Evolutionary conservation across 1,140 invertebrate species (phyloP), one percentile per base, ranked within the genome.

Genomic region (Diorhabda sublineata): DNA sequence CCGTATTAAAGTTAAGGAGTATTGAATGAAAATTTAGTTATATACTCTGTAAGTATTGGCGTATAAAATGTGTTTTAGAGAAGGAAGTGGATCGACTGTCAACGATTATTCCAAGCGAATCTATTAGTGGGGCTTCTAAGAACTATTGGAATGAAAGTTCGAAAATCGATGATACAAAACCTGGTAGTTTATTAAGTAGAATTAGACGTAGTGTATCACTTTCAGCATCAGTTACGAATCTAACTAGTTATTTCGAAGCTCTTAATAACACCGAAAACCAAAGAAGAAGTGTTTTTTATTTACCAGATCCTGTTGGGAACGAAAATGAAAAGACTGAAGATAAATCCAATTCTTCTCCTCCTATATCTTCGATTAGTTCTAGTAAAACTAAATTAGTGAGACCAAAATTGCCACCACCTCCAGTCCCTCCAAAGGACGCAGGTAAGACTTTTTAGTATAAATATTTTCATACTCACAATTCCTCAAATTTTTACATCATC

Each of bases 221-320:
- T 59, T 74, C 71, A 9, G 71, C 73, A 68, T 70, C 71, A 5
- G 72, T 76, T 1, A 67, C 42, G 41, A 75, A 78, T 64, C 44
- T 75, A 42, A 77, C 73, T 6, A 62, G 43, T 45, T 62, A 62
- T 62, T 62, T 62, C 43, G 61, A 62, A 43, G 71, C 71, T 52
- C 71, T 67, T 42, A 59, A 75, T 41, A 71, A 60, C 44, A 52
- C 56, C 42, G 64, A 61, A 7, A 74, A 70, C 52, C 78, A 76
- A 65, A 71, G 77, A 7, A 86, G 87, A 56, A 88, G 87, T 58
- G 89, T 87, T 2, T 89, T 89, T 76, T 89, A 89, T 76, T 78
- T 89, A 61, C 87, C 87, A 63, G 86, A 88, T 64, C 84, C 84
- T 2, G 79, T 86, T 3, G 86, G 83, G 2, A 84, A 42, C 4